Evolutionary conservation across 2,888 invertebrate species (phyloP), one percentile per base, ranked within the genome.

Genomic region (Apamea sordens): DNA sequence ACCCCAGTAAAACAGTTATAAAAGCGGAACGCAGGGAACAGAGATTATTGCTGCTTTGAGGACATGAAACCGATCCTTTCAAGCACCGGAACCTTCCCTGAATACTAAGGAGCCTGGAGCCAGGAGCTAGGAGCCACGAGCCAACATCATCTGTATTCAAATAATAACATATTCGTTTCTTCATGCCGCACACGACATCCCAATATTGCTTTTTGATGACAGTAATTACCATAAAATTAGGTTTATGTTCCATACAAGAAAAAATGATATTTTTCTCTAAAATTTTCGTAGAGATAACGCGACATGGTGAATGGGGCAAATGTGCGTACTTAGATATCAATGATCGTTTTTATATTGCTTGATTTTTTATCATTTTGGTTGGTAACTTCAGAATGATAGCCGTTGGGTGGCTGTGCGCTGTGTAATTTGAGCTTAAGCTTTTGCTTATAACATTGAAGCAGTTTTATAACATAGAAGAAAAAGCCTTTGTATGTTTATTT

Each of bases 151-250:
- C 87, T 87, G 89, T 91, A 91, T 91, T 91, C 91, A 89, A 91
- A 91, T 91, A 91, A 91, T 91, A 89, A 88, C 91, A 89, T 86
- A 87, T 91, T 87, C 85, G 91, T 84, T 88, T 87, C 86, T 84
- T 79, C 84, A 84, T 85, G 90, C 88, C 86, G 77, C 85, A 83
- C 88, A 89, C 88, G 91, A 89, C 88, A 90, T 76, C 79, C 84
- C 77, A 79, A 90, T 89, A 91, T 91, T 89, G 92, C 92, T 88
- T 89, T 91, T 91, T 91, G 91, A 91, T 91, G 90, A 91, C 85
- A 87, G 89, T 88, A 88, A 91, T 88, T 89, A 87, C 87, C 91
- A 88, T 89, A 87, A 90, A 89, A 86, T 90, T 89, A 86, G 82
- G 81, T 86, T 89, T 90, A 90, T 84, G 80, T 88, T 85, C 64